Conservation (phyloP, 2,888 invertebrate genomes). For the Agonopterix subpropinquella region DNA sequence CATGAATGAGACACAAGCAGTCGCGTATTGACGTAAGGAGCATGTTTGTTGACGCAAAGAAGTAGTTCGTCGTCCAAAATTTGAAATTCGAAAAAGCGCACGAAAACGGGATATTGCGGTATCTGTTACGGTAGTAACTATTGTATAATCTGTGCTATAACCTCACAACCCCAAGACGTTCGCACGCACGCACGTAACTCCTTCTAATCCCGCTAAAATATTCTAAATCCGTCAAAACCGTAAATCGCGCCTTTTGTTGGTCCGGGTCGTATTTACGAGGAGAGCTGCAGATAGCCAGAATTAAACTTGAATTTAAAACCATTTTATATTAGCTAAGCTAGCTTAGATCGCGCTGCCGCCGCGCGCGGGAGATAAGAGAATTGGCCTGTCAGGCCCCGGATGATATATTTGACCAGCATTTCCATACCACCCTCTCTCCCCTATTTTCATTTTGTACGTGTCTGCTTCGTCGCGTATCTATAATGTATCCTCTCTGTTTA, state of each 20-base stretch:
- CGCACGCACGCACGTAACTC: slow-evolving; percentile 28
- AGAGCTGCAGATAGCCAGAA: slow-evolving; percentile 69
- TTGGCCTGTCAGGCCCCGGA: slow-evolving; percentile 91
- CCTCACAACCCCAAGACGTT: slow-evolving; percentile 1
- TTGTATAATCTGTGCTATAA: background rate
- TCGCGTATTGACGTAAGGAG: too few relatives aligned
- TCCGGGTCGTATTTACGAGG: slow-evolving; percentile 56
- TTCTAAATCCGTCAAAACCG: slow-evolving; percentile 69
- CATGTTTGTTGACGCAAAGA: too few relatives aligned
- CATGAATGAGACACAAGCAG: too few relatives aligned
- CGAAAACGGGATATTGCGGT: background rate
- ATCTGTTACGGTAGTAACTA: background rate
- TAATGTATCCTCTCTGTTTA: slow-evolving; percentile 69
- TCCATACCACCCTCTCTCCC: slow-evolving; percentile 78
- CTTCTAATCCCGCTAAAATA: slow-evolving; percentile 53
- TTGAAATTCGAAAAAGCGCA: background rate
- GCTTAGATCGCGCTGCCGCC: slow-evolving; percentile 74
- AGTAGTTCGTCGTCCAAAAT: too few relatives aligned
- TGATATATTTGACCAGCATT: slow-evolving; percentile 94
- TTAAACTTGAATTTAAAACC: slow-evolving; percentile 76
- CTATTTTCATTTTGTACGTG: slow-evolving; percentile 76
- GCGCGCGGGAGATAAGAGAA: slow-evolving; percentile 86
- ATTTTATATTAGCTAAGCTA: slow-evolving; percentile 76
- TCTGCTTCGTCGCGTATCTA: slow-evolving; percentile 67
- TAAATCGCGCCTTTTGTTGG: slow-evolving; percentile 66